These are phyloP conservation scores for Drosophila ohnishii DNA, from an alignment of 1,140 invertebrate species.

Conservation along the genomic window DNA sequence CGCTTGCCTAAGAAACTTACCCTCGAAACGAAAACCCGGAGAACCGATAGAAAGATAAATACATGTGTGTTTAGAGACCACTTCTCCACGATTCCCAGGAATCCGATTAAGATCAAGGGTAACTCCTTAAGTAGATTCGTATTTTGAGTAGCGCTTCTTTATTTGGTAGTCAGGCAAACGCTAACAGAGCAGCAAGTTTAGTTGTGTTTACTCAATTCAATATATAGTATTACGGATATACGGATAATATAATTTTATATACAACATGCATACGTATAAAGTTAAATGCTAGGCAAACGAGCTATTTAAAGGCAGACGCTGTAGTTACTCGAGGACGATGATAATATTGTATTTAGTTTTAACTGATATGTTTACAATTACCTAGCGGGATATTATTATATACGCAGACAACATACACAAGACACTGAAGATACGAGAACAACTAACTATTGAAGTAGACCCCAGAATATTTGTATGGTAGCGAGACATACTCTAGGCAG, in stretches of 20 bases:
- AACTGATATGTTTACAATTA: constrained; percentile 66
- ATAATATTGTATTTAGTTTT: constrained; percentile 72
- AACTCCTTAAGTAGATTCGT: constrained; percentile 35
- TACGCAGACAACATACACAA: constrained; percentile 58
- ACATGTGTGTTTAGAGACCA: constrained; percentile 29
- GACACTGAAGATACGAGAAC: constrained; percentile 34
- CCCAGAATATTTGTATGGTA: constrained; percentile 52
- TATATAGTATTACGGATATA: constrained; percentile 55
- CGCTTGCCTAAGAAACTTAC: constrained; percentile 54
- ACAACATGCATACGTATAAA: constrained; percentile 59
- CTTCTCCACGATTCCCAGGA: constrained; percentile 22
- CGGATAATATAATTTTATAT: constrained; percentile 70
- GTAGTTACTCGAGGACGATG: constrained; percentile 69
- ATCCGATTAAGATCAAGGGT: constrained; percentile 26
- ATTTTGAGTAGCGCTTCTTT: constrained; percentile 61
- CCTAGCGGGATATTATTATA: constrained; percentile 75
- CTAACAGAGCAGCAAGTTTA: constrained; percentile 47
- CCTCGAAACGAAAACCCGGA: constrained; percentile 7
- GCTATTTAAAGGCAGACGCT: constrained; percentile 78
- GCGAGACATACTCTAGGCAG: constrained; percentile 49
- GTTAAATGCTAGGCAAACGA: constrained; percentile 62
- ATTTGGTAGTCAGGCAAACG: constrained; percentile 53
- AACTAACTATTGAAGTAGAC: constrained; percentile 60
- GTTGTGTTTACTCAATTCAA: constrained; percentile 54
- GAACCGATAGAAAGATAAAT: constrained; percentile 10